Conservation (phyloP, 2,797 vertebrate genomes). For the Mastacembelus armatus region DNA sequence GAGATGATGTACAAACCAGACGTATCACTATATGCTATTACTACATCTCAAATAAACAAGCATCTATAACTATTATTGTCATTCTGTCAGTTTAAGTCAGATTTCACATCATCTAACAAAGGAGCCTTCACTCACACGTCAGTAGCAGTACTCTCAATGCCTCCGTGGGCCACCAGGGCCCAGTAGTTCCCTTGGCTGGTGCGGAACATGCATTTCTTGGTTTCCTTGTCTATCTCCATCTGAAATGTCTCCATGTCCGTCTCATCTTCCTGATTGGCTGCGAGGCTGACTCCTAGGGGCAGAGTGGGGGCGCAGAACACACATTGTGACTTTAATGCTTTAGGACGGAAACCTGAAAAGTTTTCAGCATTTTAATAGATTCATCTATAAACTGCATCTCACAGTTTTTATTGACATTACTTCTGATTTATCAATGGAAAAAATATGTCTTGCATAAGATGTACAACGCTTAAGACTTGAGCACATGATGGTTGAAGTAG, state of each 20-base stretch:
- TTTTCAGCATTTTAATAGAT: constrained; percentile 11
- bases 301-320: too few species aligned
- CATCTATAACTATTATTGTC: too few species aligned
- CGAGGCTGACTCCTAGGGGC: constrained; percentile 90
- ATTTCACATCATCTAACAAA: neutral
- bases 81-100: too few species aligned
- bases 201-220: constrained; percentile 91
- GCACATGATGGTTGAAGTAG: too few species aligned
- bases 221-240: constrained; percentile 94
- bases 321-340: too few species aligned
- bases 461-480: too few species aligned
- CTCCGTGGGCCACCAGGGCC: constrained; percentile 93
- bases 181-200: constrained; percentile 93
- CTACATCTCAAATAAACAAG: too few species aligned
- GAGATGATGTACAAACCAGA: too few species aligned
- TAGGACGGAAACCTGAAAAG: constrained; percentile 6
- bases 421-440: too few species aligned
- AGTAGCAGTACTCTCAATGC: constrained; percentile 91
- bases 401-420: neutral
- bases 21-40: too few species aligned
- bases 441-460: too few species aligned
- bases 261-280: constrained; percentile 97
- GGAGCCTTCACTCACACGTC: constrained; percentile 86
- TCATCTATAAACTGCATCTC: neutral
- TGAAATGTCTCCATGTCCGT: constrained; percentile 96